Percentiles rank a stretch among this genome's conserved stretches.
phyloP scores from a whole-genome alignment of 2,797 vertebrate species.

The Craterocephalus amniculus region DNA sequence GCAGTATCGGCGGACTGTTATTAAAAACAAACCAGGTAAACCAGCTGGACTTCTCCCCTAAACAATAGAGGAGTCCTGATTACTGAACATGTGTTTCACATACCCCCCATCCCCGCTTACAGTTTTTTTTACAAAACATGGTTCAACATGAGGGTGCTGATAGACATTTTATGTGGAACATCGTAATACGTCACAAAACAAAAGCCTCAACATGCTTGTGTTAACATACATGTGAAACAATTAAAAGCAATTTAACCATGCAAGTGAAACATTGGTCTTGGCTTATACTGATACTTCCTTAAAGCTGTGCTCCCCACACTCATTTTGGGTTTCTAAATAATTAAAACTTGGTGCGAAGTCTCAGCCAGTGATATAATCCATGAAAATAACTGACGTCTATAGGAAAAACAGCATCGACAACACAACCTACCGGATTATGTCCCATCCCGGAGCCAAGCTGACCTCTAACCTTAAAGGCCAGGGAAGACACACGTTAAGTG shows the following conservation, averaged over 20 bases:
- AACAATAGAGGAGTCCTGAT: conserved; percentile 27
- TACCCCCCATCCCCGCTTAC: conserved; percentile 22
- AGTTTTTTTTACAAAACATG: conserved; percentile 11
- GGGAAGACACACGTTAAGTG: conserved; percentile 72
- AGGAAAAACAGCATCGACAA: conserved; percentile 13
- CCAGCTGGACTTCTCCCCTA: conserved; percentile 36
- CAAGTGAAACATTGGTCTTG: conserved; percentile 26
- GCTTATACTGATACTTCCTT: conserved; percentile 21
- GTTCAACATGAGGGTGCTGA: conserved; percentile 47
- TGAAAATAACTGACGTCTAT: conserved; percentile 6
- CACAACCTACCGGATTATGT: conserved; percentile 47
- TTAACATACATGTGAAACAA: conserved; percentile 45
- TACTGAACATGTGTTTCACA: conserved; percentile 48
- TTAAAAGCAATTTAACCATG: conserved; percentile 30
- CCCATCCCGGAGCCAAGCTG: conserved; percentile 60
- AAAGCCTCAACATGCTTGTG: conserved; percentile 38
- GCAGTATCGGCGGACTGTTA: conserved; percentile 53
- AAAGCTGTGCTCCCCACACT: conserved; percentile 11
- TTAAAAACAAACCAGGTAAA: conserved; percentile 66
- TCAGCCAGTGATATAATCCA: conserved; percentile 23
- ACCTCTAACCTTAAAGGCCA: conserved; percentile 71
- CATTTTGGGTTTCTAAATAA: conserved; percentile 44
- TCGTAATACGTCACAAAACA: conserved; percentile 54
- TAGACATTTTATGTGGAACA: conserved; percentile 63
- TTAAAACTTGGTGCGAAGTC: conserved; percentile 19